These are phyloP conservation scores for Heliconius sara DNA, from an alignment of 2,888 invertebrate genomes.

Conservation along the genomic window DNA sequence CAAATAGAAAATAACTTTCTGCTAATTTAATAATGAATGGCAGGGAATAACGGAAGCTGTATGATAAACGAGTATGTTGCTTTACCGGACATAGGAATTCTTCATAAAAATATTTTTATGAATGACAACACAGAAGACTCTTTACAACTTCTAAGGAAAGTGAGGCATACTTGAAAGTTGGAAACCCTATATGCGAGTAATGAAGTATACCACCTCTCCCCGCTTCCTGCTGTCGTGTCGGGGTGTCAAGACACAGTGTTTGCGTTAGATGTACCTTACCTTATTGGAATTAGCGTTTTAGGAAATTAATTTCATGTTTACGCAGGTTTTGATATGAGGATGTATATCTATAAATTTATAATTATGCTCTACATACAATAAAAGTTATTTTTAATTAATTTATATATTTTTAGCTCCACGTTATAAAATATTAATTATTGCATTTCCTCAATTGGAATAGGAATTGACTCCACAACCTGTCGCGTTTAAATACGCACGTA, in stretches of 20 bases:
- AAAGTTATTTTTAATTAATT: background rate
- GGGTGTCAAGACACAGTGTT: constrained; percentile 80
- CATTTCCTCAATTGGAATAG: too few relatives aligned
- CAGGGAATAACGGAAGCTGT: background rate
- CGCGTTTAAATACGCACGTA: too few relatives aligned
- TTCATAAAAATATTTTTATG: background rate
- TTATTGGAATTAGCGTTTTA: constrained; percentile 52
- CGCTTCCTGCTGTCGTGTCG: constrained; percentile 77
- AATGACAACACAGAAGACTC: background rate
- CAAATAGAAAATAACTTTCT: background rate
- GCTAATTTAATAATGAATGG: background rate
- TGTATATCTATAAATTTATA: background rate
- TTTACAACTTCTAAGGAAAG: constrained; percentile 1
- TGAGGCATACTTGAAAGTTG: background rate
- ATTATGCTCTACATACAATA: background rate
- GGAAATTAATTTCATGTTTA: constrained; percentile 30
- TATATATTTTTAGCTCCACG: too few relatives aligned
- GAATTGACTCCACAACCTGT: too few relatives aligned
- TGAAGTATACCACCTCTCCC: constrained; percentile 82
- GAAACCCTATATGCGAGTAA: constrained; percentile 66
- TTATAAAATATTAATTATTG: too few relatives aligned
- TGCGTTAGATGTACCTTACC: constrained; percentile 61
- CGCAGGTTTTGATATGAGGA: constrained; percentile 14
- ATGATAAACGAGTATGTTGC: background rate
- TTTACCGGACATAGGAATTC: background rate